Conservation (phyloP, 2,797 vertebrate species). For the Knipowitschia caucasica region DNA sequence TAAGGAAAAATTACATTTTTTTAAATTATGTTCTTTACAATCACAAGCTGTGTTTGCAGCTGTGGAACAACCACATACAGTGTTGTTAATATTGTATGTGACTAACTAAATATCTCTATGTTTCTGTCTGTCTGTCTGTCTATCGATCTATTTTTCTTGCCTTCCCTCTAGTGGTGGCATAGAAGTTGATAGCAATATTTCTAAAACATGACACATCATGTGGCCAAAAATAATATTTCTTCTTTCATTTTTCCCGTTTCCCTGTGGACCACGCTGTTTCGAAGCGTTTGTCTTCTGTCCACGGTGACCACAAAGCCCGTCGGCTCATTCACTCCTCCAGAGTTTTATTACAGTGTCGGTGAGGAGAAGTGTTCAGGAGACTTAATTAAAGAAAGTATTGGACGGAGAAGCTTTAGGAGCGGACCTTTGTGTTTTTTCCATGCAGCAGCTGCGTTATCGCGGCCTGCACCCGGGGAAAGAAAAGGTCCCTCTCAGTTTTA, state of each 20-base stretch:
- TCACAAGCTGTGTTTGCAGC: too few relatives aligned
- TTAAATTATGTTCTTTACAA: too few relatives aligned
- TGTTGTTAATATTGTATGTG: too few relatives aligned
- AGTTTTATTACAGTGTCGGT: slow-evolving; percentile 57
- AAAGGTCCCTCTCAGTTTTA: slow-evolving; percentile 26
- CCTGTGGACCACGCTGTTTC: slow-evolving; percentile 25
- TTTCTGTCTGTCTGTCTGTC: too few relatives aligned
- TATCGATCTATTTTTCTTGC: too few relatives aligned
- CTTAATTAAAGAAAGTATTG: slow-evolving; percentile 62
- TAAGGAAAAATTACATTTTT: too few relatives aligned
- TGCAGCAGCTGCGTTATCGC: slow-evolving; percentile 27
- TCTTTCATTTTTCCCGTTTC: slow-evolving; percentile 26
- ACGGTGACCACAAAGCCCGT: slow-evolving; percentile 15
- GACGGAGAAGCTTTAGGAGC: slow-evolving; percentile 41
- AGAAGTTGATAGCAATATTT: too few relatives aligned
- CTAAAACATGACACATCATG: too few relatives aligned
- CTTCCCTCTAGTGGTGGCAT: too few relatives aligned
- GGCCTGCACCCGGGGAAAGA: slow-evolving; percentile 8
- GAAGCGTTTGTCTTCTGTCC: slow-evolving; percentile 11
- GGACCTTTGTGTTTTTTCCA: slow-evolving; percentile 54
- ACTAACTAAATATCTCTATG: too few relatives aligned
- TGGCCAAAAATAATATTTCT: slow-evolving; percentile 18
- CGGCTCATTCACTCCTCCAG: slow-evolving; percentile 46
- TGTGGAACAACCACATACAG: too few relatives aligned
- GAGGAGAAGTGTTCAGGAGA: slow-evolving; percentile 46